Evolutionary conservation across 2,888 invertebrate species (phyloP).

Genomic region (Anoplius nigerrimus): DNA sequence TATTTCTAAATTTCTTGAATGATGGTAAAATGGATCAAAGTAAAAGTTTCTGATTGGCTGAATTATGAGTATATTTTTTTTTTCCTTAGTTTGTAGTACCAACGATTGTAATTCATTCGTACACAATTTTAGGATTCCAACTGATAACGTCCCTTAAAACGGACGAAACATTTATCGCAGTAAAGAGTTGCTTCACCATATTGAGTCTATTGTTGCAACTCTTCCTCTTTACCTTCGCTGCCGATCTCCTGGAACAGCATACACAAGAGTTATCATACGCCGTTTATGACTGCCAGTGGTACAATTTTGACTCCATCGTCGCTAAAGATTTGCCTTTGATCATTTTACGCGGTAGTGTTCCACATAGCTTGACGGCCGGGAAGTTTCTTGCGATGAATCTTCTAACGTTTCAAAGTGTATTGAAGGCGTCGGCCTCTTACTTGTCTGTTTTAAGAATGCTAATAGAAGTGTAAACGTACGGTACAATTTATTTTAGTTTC

Average conservation of each 20-base stretch:
- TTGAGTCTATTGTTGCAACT: neutral
- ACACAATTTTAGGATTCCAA: slow-evolving; percentile 1
- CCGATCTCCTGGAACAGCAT: neutral
- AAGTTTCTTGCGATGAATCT: slow-evolving; percentile 51
- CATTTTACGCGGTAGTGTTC: slow-evolving; percentile 51
- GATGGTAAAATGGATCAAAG: neutral
- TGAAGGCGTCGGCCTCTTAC: slow-evolving; percentile 54
- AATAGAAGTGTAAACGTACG: slow-evolving; percentile 37
- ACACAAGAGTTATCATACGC: slow-evolving; percentile 8
- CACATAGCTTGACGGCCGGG: slow-evolving; percentile 49
- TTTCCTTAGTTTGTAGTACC: too few species aligned
- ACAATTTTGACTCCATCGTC: slow-evolving; percentile 38
- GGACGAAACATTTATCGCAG: neutral
- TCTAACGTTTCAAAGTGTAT: slow-evolving; percentile 47
- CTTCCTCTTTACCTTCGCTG: neutral
- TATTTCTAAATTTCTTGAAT: neutral
- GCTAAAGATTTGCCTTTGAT: slow-evolving; percentile 48
- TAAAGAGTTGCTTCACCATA: neutral
- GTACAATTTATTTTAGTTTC: neutral
- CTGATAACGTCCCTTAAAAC: neutral
- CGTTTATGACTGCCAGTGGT: slow-evolving; percentile 50
- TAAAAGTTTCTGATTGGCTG: too few species aligned
- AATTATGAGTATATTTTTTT: too few species aligned
- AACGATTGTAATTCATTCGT: neutral
- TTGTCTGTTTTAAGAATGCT: slow-evolving; percentile 52